Base-by-base conservation (phyloP, 2,888 invertebrate genomes). In the Cosmia trapezina region DNA sequence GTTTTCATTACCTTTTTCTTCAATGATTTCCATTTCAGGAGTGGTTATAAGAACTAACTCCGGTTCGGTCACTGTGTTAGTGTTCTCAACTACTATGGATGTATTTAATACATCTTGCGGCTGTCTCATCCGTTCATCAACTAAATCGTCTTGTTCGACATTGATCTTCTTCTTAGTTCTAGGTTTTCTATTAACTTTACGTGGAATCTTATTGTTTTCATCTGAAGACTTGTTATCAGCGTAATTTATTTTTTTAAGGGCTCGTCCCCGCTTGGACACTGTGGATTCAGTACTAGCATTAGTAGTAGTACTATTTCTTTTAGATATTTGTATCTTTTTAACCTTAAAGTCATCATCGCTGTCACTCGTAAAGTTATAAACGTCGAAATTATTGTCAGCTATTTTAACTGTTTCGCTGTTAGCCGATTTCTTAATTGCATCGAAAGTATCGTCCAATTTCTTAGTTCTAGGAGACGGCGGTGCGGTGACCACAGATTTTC, bases 311-410 rank as follows among this genome's bases (percentile, higher is more conserved):
- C 89, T 90, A 5, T 84, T 81, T 9, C 86, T 88, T 76, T 90
- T 91, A 5, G 84, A 83, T 28, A 89, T 41, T 47, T 87, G 84
- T 12, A 81, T 81, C 78, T 88, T 91, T 74, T 91, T 91, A 47
- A 84, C 87, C 69, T 89, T 89, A 71, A 94, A 94, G 81, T 93
- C 91, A 73, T 94, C 94, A 41, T 95, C 95, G 74, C 94, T 95
- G n/a, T 93, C 95, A 67, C 92, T 93, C 0, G 92, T 89, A 60
- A 89, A 94, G 73, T 95, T 94, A 74, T 92, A 95, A 2, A 92
- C 79, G n/a, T 92, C 89, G 22, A 78, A 63, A 51, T 85, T 87
- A 74, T 87, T 91, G 56, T 92, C 88, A 0, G 78, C 91, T 3
- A 92, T 14, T 33, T 72, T 89, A 3, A 93, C 84, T 47, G 87